phyloP scores from a whole-genome alignment of 2,888 invertebrate genomes.

The Cryptosula pallasiana region DNA sequence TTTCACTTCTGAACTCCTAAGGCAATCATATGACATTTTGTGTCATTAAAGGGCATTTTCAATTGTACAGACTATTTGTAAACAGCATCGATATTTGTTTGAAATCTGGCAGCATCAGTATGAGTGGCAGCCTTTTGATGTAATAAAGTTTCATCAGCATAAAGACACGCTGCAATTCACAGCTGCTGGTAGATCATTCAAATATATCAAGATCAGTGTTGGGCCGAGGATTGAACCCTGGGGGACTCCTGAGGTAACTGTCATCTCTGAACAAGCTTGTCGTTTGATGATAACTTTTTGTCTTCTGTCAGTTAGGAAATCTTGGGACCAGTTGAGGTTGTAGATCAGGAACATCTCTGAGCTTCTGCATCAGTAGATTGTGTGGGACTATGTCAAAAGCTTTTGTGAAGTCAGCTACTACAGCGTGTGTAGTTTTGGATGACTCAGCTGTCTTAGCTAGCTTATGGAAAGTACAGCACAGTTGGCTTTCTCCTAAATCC shows the following conservation, averaged over 20 bases:
- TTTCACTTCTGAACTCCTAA: not conserved
- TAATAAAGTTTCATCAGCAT: not conserved
- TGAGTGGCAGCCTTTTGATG: too few species aligned
- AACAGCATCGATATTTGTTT: too few species aligned
- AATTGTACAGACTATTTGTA: too few species aligned
- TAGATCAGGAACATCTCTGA: too few species aligned
- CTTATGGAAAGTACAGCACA: not conserved
- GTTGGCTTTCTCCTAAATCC: constrained; percentile 4
- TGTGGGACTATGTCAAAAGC: constrained; percentile 8
- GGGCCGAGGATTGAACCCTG: not conserved
- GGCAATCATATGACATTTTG: not conserved
- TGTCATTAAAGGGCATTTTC: constrained; percentile 8
- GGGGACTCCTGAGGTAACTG: constrained; percentile 3
- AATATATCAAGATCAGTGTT: not conserved
- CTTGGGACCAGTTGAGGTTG: not conserved
- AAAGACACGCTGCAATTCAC: not conserved
- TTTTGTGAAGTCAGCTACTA: too few species aligned
- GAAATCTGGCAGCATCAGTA: too few species aligned
- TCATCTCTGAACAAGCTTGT: too few species aligned
- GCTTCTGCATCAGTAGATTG: too few species aligned
- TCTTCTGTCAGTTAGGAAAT: not conserved
- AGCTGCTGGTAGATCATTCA: too few species aligned
- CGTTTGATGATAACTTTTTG: too few species aligned
- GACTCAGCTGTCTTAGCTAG: too few species aligned
- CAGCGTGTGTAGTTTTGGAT: too few species aligned